Base-by-base conservation (phyloP, 2,888 invertebrate species). In the Cheilosia vulpina region DNA sequence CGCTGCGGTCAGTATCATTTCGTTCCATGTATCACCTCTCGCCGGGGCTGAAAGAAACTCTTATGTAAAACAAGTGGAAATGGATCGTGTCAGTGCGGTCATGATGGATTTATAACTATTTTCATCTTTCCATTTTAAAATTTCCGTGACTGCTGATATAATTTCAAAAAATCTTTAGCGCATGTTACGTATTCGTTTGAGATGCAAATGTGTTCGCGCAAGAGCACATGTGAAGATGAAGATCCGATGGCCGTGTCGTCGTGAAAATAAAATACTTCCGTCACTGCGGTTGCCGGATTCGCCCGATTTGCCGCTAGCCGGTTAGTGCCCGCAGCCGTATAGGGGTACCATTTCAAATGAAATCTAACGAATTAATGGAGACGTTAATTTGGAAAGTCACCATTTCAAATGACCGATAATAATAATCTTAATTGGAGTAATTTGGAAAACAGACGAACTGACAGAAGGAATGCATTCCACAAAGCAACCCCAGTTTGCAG, bases 81-180 rank as follows among this genome's bases (percentile, higher is more conserved):
- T 85, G 77, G 76, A 85, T 85, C 85, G 85, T 81, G 85, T 85
- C 85, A 85, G 85, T 85, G 85, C 81, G 85, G 76, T 81, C 85
- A 81, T 73, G 60, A 81, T 81, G 57, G 76, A 85, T 81, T 77
- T 68, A 71, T 65, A 58, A 9, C 21, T 53, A 45, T 76, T 57
- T 11, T 13, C n/a, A 41, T 45, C 27, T 63, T 68, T 38, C 11
- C 45, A 11, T 60, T 60, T 72, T n/a, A 69, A 65, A 27, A 80
- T 81, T 85, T 85, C 85, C 85, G 81, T 72, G 76, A 81, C 85
- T 80, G 81, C 66, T 81, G 76, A 81, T 85, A 85, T 85, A 72
- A 85, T 80, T 76, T 77, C 66, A 31, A 65, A 43, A 50, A 66
- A 72, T 63, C 66, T 68, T 76, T 73, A 73, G 47, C 69, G 62